Base-by-base conservation (phyloP, 1,140 invertebrate genomes). In the Drosophila azteca region DNA sequence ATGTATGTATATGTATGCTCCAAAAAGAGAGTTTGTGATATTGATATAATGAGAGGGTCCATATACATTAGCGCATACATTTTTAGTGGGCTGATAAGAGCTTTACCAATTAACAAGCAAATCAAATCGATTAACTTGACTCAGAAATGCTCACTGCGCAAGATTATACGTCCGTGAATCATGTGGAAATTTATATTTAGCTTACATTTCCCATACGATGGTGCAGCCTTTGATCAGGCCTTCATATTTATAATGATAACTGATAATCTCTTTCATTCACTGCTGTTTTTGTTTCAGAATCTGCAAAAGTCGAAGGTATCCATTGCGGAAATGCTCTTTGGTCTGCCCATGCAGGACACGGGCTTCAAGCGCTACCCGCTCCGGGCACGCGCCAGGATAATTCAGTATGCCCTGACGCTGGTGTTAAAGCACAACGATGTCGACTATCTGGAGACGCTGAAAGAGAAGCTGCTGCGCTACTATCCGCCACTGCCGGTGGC, bases 331-430 rank as follows among this genome's bases (percentile, higher is more conserved):
- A 95, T 99, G 92, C 92, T 98, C 4, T 98, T 99, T 93, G 98
- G 98, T 13, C 95, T 99, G 93, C 96, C 95, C 54, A 94, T 98
- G 81, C 95, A 96, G 82, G 96, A 98, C 90, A 97, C 97, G 0
- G 98, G 97, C 6, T 94, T 99, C 55, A 97, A 97, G 90, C 92
- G 96, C 53, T 97, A 97, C 92, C 97, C 97, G 4, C 92, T 97
- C 26, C 93, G 96, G 13, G 95, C 95, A 49, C 93, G 96, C 9
- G 96, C 97, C 69, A 93, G 97, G 71, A 95, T 97, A 6, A 93
- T 99, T 17, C 96, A 97, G 82, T 99, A 96, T 92, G 96, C 97
- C 31, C 93, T 99, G 26, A 99, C 98, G 8, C 93, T 99, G 80
- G 95, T 97, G 79, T 93, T 98, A 24, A 95, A 96, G 80, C 94